These are phyloP conservation scores for Axea sp. DNA, from an alignment of 2,888 invertebrate species.

Conservation along the genomic window DNA sequence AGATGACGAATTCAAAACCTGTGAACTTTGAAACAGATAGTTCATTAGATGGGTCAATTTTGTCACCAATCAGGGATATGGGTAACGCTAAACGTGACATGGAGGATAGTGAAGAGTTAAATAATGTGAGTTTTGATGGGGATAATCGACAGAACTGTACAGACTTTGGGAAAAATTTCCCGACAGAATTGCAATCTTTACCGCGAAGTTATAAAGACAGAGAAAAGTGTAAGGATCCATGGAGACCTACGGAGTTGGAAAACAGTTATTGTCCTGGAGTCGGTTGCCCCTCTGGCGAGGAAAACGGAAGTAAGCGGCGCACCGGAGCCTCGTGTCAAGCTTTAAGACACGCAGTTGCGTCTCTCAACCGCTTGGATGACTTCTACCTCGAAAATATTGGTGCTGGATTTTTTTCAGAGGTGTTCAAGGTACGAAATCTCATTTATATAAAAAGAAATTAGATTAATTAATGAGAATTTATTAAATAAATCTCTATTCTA, in stretches of 20 bases:
- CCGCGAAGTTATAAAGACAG: slow-evolving; percentile 75
- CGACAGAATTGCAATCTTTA: slow-evolving; percentile 75
- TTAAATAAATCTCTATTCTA: too few species aligned
- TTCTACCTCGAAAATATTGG: slow-evolving; percentile 96
- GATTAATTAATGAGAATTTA: too few species aligned
- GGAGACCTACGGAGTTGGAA: slow-evolving; percentile 77
- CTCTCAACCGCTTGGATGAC: slow-evolving; percentile 95
- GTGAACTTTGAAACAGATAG: slow-evolving; percentile 18
- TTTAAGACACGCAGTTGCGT: slow-evolving; percentile 93
- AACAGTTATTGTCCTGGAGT: slow-evolving; percentile 61
- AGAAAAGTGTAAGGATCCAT: slow-evolving; percentile 75
- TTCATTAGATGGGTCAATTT: not conserved
- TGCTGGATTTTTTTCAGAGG: slow-evolving; percentile 97
- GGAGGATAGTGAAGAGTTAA: slow-evolving; percentile 34
- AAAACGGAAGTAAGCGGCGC: slow-evolving; percentile 71
- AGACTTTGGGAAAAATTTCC: slow-evolving; percentile 68
- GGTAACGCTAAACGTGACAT: slow-evolving; percentile 34
- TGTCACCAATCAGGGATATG: slow-evolving; percentile 50
- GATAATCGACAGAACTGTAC: slow-evolving; percentile 69
- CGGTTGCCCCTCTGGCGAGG: slow-evolving; percentile 66
- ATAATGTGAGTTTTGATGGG: slow-evolving; percentile 33
- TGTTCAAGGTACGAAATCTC: slow-evolving; percentile 90
- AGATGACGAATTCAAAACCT: not conserved
- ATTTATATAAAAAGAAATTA: too few species aligned
- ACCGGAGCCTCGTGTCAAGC: slow-evolving; percentile 93